Evolutionary conservation across 2,888 invertebrate species (phyloP).

Genomic region (Microdon myrmicae): DNA sequence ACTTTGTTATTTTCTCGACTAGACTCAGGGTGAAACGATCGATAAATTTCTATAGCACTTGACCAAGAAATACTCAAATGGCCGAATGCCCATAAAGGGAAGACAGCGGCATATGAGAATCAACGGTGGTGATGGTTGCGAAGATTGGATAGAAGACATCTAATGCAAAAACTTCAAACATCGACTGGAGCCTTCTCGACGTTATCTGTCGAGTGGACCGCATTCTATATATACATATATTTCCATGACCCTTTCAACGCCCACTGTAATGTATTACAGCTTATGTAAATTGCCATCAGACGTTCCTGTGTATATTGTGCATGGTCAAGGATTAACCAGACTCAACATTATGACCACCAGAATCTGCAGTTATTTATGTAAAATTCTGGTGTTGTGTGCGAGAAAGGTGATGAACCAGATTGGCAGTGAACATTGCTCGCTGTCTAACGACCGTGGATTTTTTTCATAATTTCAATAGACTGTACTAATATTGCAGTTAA

Average conservation of each 20-base stretch:
- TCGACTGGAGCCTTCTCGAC: conserved; percentile 35
- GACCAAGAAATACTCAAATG: conserved; percentile 57
- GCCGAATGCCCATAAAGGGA: conserved; percentile 50
- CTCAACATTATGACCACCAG: conserved; percentile 54
- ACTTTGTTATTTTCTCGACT: conserved; percentile 35
- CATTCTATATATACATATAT: too few species aligned
- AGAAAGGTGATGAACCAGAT: conserved; percentile 53
- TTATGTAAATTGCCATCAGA: conserved; percentile 46
- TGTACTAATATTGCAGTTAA: too few species aligned
- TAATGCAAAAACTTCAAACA: conserved; percentile 22
- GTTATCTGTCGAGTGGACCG: conserved; percentile 38
- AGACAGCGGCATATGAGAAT: conserved; percentile 7
- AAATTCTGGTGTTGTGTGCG: too few species aligned
- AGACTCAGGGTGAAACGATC: conserved; percentile 64
- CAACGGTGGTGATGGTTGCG: conserved; percentile 20
- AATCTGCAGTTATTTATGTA: too few species aligned
- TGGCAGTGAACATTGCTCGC: conserved; percentile 58
- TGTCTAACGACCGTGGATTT: neutral
- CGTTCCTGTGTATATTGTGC: conserved; percentile 45
- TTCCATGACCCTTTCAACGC: too few species aligned
- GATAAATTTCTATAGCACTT: conserved; percentile 66
- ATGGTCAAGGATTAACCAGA: conserved; percentile 48
- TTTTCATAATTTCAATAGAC: neutral
- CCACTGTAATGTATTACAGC: conserved; percentile 13
- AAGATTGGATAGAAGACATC: neutral